Percentiles rank a stretch among this genome's conserved stretches.
These are phyloP conservation scores for Anseranas semipalmata DNA, from an alignment of 2,113 vertebrate genomes.

Conservation along the genomic window DNA sequence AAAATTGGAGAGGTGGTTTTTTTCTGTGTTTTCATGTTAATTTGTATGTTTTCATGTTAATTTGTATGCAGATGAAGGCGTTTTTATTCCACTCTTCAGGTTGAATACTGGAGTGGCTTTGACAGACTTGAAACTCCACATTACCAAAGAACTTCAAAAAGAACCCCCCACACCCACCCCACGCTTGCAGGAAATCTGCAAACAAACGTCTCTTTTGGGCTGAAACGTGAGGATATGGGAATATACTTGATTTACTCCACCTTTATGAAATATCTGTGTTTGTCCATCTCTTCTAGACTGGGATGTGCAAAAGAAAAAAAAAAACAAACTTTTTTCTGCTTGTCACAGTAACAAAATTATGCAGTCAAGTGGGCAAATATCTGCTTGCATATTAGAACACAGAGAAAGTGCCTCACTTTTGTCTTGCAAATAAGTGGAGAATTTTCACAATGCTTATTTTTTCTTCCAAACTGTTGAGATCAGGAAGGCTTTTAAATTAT, in stretches of 20 bases:
- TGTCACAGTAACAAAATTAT: not conserved
- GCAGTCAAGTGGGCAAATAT: not conserved
- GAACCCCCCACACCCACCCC: not conserved
- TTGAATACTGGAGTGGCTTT: not conserved
- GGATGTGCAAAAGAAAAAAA: not conserved
- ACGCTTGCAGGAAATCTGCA: accelerated
- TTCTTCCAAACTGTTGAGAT: not conserved
- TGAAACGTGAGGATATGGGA: not conserved
- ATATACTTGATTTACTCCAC: not conserved
- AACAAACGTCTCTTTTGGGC: not conserved
- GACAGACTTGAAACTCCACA: not conserved
- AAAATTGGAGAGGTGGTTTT: not conserved
- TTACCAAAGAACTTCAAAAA: not conserved
- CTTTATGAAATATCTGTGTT: not conserved
- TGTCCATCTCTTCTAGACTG: not conserved
- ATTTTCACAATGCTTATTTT: not conserved
- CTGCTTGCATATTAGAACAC: not conserved
- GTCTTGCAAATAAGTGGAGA: not conserved
- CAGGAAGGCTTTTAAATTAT: not conserved
- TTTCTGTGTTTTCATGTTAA: not conserved
- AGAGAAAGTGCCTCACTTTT: not conserved
- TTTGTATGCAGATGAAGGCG: not conserved
- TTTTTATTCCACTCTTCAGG: not conserved
- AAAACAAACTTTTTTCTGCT: not conserved
- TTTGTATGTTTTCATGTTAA: not conserved